phyloP scores from a whole-genome alignment of 2,113 vertebrate genomes.

The Heterotilapia buettikoferi region DNA sequence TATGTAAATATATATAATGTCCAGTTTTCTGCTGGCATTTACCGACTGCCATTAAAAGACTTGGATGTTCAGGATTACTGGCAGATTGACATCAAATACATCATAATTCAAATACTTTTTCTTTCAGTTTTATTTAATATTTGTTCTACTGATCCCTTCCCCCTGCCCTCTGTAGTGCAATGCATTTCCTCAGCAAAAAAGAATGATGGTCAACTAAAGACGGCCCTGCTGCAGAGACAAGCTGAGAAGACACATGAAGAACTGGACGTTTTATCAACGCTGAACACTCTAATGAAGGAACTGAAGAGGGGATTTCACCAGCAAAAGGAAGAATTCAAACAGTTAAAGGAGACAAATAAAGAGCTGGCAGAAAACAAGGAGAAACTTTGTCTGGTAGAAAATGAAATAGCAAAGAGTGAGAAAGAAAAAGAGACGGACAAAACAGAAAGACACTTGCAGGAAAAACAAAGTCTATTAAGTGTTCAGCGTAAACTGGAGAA shows the following conservation, averaged over 20 bases:
- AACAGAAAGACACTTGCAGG: not conserved
- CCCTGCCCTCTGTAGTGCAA: not conserved
- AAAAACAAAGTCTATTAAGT: not conserved
- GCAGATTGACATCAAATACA: not conserved
- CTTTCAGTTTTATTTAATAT: not conserved
- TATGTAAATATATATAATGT: too few species aligned
- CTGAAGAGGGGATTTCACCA: not conserved
- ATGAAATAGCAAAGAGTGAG: not conserved
- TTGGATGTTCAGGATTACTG: not conserved
- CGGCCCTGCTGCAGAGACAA: not conserved
- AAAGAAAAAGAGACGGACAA: not conserved
- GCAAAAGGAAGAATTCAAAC: not conserved
- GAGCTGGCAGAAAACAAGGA: not conserved
- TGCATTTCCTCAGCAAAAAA: not conserved
- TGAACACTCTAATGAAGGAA: not conserved
- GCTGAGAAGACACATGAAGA: not conserved
- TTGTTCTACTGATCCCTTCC: rapidly evolving
- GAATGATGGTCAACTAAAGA: not conserved
- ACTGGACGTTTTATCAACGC: rapidly evolving
- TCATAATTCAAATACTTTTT: not conserved
- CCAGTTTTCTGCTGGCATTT: not conserved
- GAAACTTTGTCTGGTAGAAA: not conserved
- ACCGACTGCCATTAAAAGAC: not conserved
- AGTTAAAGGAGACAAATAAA: not conserved
- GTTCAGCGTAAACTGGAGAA: not conserved